phyloP scores from a whole-genome alignment of 2,113 vertebrate genomes.

The Pterocles burchelli region DNA sequence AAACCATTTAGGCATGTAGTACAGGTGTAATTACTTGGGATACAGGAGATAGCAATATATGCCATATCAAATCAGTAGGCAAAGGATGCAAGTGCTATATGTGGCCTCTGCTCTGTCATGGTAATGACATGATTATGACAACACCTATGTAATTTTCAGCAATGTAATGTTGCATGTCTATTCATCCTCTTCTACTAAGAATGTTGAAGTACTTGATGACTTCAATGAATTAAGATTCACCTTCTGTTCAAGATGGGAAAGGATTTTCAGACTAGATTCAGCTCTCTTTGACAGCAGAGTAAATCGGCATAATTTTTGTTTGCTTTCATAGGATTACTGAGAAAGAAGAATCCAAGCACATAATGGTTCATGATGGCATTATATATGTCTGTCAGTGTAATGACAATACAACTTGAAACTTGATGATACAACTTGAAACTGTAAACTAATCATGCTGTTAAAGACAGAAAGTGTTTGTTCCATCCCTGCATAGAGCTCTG shows the following conservation, averaged over 20 bases:
- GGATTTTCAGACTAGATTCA: neutral
- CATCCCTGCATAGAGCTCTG: accelerated
- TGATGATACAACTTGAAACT: neutral
- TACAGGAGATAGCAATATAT: neutral
- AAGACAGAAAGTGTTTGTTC: neutral
- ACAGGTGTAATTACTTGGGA: neutral
- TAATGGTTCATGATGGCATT: neutral
- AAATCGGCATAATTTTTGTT: neutral
- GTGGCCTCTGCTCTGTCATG: neutral
- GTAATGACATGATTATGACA: neutral
- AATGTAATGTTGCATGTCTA: neutral
- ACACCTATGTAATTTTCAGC: neutral
- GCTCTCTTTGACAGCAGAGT: neutral
- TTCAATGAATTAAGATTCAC: neutral
- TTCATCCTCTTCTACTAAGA: neutral
- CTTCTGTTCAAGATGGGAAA: neutral
- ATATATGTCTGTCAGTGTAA: neutral
- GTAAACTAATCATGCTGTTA: neutral
- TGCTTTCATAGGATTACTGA: neutral
- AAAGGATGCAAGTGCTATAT: neutral
- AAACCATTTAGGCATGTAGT: neutral
- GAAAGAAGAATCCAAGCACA: neutral
- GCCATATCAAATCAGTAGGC: neutral
- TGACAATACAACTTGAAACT: neutral
- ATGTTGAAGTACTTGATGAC: neutral